Evolutionary conservation across 2,888 invertebrate genomes (phyloP).

Genomic region (Perizoma flavofasciatum): DNA sequence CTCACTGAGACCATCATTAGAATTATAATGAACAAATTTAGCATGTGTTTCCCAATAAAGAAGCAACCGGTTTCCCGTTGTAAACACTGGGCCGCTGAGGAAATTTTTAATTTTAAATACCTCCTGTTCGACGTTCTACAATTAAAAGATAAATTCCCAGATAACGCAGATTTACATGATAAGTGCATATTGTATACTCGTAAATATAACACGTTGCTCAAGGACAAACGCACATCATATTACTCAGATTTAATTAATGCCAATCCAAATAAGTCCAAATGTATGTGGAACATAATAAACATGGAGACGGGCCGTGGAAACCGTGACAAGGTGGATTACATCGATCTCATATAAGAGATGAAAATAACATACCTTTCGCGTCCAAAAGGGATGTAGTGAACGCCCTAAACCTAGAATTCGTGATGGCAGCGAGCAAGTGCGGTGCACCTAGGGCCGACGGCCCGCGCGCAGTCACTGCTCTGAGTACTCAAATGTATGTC

Average conservation of each 20-base stretch:
- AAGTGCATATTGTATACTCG: too few species aligned
- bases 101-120: too few species aligned
- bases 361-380: background rate
- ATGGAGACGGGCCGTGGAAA: slow-evolving; percentile 8
- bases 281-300: slow-evolving; percentile 20
- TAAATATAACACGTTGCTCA: slow-evolving; percentile 4
- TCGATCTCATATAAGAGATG: background rate
- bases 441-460: slow-evolving; percentile 3
- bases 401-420: slow-evolving; percentile 3
- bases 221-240: slow-evolving; percentile 4
- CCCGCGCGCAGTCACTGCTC: background rate
- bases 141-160: too few species aligned
- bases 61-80: too few species aligned
- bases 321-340: slow-evolving; percentile 12
- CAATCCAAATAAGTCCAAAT: slow-evolving; percentile 8
- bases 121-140: too few species aligned
- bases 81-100: too few species aligned
- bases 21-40: too few species aligned
- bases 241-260: slow-evolving; percentile 5
- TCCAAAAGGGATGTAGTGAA: background rate
- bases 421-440: slow-evolving; percentile 1
- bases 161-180: too few species aligned
- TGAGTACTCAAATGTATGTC: background rate
- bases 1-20: too few species aligned
- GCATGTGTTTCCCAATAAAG: too few species aligned